Evolutionary conservation across 2,113 vertebrate species (phyloP), one percentile per base, ranked within the genome.

Genomic region (Delphinus delphis): DNA sequence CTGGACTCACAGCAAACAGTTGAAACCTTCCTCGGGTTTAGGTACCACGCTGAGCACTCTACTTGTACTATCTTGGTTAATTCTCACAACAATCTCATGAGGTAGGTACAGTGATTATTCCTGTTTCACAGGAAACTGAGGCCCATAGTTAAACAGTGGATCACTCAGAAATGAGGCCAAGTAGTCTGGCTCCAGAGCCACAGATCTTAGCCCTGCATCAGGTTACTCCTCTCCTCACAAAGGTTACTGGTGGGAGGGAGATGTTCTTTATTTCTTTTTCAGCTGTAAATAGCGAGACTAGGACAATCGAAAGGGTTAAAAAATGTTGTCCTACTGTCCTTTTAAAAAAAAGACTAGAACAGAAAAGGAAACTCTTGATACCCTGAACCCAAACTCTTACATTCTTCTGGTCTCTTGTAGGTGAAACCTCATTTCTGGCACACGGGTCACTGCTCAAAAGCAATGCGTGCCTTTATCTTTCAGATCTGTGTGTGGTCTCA

Each of bases 401-500:
- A 89, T 96, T 88, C 85, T 76, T 95, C 63, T 65, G 50, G 12
- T 44, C 81, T 91, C 76, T 83, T 53, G 28, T 82, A 96, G 91
- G 76, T 84, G 33, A 97, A 87, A 95, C 86, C 58, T 97, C 84
- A 86, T 83, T 98, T 95, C 83, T 86, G 85, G 85, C 82, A 90
- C 38, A 68, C 0, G 55, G 80, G 88, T 88, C 87, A 88, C 58
- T 74, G 93, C 81, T 94, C 84, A 71, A 92, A 91, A 96, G 92
- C 36, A 93, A 96, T 93, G 93, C 2, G 5, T 41, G 25, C 74
- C 93, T 97, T 93, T 90, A 93, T 96, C 79, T 96, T 88, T 96
- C 74, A 71, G 44, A 94, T 94, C 97, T 90, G 65, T 93, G 94
- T 95, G 96, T 97, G 97, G 95, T 90, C 95, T 97, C 65, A 26